phyloP scores from a whole-genome alignment of 2,113 vertebrate species.

The Oryzias curvinotus region DNA sequence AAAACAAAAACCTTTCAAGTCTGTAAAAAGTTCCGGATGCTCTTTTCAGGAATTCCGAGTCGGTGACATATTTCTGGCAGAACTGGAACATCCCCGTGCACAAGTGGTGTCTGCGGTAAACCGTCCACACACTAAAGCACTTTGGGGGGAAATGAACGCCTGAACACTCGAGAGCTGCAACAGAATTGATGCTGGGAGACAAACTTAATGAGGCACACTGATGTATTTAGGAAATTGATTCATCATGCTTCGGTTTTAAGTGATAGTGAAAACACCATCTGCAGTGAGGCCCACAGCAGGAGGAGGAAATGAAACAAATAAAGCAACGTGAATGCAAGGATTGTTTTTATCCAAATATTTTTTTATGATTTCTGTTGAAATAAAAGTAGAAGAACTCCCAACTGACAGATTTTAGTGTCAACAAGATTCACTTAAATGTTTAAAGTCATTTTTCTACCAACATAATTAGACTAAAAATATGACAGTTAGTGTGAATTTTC shows the following conservation, averaged over 20 bases:
- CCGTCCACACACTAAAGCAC: constrained; percentile 36
- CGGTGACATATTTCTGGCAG: constrained; percentile 91
- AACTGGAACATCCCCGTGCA: constrained; percentile 96
- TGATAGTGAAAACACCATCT: constrained; percentile 26
- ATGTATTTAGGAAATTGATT: constrained; percentile 45
- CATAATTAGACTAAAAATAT: no score
- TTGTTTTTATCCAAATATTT: no score
- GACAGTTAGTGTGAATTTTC: background rate
- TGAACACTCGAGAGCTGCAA: constrained; percentile 22
- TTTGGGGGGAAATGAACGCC: constrained; percentile 31
- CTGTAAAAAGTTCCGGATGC: constrained; percentile 13
- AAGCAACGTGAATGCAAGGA: background rate
- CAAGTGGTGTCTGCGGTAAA: constrained; percentile 91
- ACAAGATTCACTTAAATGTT: no score
- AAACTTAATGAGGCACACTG: constrained; percentile 28
- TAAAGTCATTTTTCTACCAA: no score
- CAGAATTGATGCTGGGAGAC: constrained; percentile 23
- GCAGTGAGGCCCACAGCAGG: constrained; percentile 16
- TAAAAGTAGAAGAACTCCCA: no score
- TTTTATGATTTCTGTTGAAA: no score
- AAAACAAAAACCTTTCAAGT: constrained; percentile 18
- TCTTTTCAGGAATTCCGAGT: constrained; percentile 86
- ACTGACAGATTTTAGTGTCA: no score
- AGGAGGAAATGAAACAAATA: constrained; percentile 1
- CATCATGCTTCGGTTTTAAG: constrained; percentile 30